Percentiles rank a stretch among this genome's conserved stretches.
Conservation (phyloP, 2,888 invertebrate species). For the Spilarctia lutea region DNA sequence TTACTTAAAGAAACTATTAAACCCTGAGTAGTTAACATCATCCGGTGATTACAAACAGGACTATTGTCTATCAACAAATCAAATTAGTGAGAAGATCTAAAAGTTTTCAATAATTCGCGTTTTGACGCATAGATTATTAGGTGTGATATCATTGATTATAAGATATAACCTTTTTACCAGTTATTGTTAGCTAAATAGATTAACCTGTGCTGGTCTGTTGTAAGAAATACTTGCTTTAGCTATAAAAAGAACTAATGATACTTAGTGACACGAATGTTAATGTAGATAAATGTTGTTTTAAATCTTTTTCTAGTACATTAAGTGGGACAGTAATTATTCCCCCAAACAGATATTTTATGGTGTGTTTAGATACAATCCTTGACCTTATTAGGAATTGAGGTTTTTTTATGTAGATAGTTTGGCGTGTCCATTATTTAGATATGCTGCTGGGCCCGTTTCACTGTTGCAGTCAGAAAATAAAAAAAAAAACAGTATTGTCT, state of each 20-base stretch:
- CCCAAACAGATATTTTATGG: constrained; percentile 17
- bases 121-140: background rate
- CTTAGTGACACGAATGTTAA: constrained; percentile 33
- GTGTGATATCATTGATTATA: background rate
- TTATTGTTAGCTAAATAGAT: background rate
- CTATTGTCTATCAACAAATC: background rate
- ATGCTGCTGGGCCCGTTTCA: background rate
- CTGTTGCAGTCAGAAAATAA: background rate
- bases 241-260: constrained; percentile 39
- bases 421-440: background rate
- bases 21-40: background rate
- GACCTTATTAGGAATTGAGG: constrained; percentile 20
- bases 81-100: background rate
- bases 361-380: constrained; percentile 20
- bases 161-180: background rate
- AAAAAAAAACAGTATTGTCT: background rate
- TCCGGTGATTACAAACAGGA: background rate
- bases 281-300: constrained; percentile 28
- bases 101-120: background rate
- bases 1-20: background rate
- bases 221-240: constrained; percentile 25
- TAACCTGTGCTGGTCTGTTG: background rate
- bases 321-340: constrained; percentile 22
- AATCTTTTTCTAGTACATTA: constrained; percentile 26
- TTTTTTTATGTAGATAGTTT: constrained; percentile 12